Base-by-base conservation (phyloP, 2,888 invertebrate genomes). In the Cephus pulcher region DNA sequence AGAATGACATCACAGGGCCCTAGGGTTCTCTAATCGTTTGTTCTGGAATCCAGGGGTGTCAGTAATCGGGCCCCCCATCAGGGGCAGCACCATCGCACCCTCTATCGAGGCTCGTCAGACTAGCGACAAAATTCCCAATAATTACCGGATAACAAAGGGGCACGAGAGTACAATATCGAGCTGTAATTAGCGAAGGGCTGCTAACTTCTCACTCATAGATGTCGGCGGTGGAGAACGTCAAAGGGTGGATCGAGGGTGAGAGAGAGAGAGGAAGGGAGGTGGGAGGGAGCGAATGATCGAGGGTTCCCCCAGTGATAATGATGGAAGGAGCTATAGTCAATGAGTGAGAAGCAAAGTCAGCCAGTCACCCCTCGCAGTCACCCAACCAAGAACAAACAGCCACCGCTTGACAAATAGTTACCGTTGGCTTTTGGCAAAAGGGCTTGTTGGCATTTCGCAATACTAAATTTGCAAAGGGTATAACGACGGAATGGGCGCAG, bases 351-450 rank as follows among this genome's bases (percentile, higher is more conserved):
- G 56, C 9, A 56, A 56, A 56, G 56, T 23, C 56, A 56, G 56
- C 56, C 56, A 56, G 56, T 6, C 40, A 15, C 40, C 40, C 37
- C 12, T 40, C 15, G 35, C 40, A 40, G 40, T 6, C 56, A 23
- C 9, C 71, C 34, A 12, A 34, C 73, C 69, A 69, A 75, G 70
- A 77, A 77, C 75, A 75, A 75, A 75, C 75, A 75, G 34, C 75
- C 68, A 33, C 75, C 40, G 4, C 69, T 69, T 77, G 77, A 77
- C 74, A 75, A 77, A 77, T 77, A 77, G 75, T 69, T n/a, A 11
- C 33, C n/a, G 70, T 12, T n/a, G 75, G 40, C 30, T 34, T 40
- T 23, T 11, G 71, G 12, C 32, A 11, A 71, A 32, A 32, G 32
- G 71, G 71, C 12, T 23, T 23, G 56, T 23, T 56, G 56, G 56